Evolutionary conservation across 2,113 vertebrate species (phyloP).

Genomic region (Cnemophilus loriae): DNA sequence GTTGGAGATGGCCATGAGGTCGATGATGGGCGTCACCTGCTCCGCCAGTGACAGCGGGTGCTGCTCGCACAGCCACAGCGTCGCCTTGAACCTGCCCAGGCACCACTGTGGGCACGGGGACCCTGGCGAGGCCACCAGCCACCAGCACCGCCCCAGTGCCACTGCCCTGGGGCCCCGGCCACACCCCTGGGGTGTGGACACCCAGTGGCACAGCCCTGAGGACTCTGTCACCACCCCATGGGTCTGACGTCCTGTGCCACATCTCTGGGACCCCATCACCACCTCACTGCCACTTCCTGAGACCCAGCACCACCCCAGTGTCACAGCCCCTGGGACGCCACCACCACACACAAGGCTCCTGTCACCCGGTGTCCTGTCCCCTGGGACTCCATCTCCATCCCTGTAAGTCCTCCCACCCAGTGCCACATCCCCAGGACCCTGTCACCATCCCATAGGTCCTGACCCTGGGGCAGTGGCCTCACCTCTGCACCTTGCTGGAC

Average conservation of each 20-base stretch:
- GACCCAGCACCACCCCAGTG: not conserved
- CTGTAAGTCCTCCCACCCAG: rapidly evolving
- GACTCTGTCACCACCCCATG: too few species aligned
- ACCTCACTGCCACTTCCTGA: not conserved
- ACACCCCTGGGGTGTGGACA: rapidly evolving
- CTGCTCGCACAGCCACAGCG: constrained; percentile 93
- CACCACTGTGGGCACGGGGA: not conserved
- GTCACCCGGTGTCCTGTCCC: rapidly evolving
- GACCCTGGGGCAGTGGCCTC: not conserved
- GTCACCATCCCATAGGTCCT: not conserved
- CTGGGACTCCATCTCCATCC: not conserved
- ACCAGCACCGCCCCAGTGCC: rapidly evolving
- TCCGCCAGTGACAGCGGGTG: constrained; percentile 91
- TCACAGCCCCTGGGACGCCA: rapidly evolving
- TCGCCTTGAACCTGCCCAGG: constrained; percentile 87
- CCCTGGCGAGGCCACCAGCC: rapidly evolving
- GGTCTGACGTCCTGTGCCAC: not conserved
- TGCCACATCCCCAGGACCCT: not conserved
- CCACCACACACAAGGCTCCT: not conserved
- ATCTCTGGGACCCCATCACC: not conserved
- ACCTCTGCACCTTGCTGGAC: constrained; percentile 98
- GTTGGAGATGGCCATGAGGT: constrained; percentile 97
- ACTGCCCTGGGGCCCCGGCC: rapidly evolving
- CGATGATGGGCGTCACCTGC: constrained; percentile 94
- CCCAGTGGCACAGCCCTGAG: rapidly evolving